Base-by-base conservation (phyloP, 2,113 vertebrate species). In the Pampusana beccarii region DNA sequence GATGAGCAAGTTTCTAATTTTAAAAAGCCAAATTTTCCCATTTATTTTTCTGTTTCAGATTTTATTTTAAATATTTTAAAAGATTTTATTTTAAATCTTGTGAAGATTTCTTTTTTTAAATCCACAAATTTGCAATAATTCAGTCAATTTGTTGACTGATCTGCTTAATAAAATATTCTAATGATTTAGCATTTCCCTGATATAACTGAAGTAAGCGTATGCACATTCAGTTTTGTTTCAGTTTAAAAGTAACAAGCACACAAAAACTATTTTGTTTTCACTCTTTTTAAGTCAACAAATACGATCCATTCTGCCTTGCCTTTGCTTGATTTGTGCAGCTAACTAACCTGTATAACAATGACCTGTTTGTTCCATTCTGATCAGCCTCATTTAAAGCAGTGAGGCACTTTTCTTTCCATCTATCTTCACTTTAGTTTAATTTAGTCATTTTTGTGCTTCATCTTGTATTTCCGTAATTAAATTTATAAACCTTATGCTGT, bases 381-480 rank as follows among this genome's bases (percentile, higher is more conserved):
- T 88, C 56, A 93, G 26, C 72, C 73, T 92, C 42, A 90, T 94
- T 95, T 77, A 94, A 89, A 90, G n/a, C 74, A 88, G n/a, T 6
- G 58, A 82, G 66, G 54, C 16, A 50, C 75, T 93, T 89, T 69
- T 87, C 66, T 92, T 91, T 56, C 85, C 66, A 95, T 92, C 67
- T 50, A 86, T 80, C 90, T 82, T 90, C 72, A 69, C 60, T 77
- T 88, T 29, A 90, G 85, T 92, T 95, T 90, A 90, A 94, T 96
- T 91, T 58, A 93, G 71, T 73, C 4, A 73, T 65, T 90, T 90
- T 88, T 73, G 54, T 73, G 71, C 90, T 92, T 93, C 80, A 74
- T 93, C 71, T 91, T 91, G 40, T 50, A 60, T 78, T 95, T 88
- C 54, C 91, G 33, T 90, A 93, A 96, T 96, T 93, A 95, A 70